These are phyloP conservation scores for Philantomba maxwellii DNA, from an alignment of 2,113 vertebrate species.

Conservation along the genomic window DNA sequence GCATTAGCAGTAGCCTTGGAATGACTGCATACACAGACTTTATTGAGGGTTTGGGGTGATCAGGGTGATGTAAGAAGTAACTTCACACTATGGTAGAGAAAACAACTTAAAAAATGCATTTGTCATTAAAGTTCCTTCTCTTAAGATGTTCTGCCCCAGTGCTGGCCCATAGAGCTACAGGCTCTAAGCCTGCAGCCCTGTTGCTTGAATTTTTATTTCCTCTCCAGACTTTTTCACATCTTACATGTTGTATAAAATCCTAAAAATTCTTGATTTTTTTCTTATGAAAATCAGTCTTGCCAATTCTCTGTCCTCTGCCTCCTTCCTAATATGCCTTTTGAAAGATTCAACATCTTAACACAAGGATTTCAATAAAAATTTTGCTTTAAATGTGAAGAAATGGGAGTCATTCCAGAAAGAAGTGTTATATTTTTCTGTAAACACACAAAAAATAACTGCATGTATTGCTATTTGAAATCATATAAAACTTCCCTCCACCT, in stretches of 20 bases:
- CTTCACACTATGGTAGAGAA: not conserved
- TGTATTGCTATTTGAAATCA: not conserved
- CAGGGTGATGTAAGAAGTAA: not conserved
- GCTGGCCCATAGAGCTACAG: rapidly evolving
- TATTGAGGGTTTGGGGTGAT: not conserved
- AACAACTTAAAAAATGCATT: not conserved
- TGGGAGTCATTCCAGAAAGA: not conserved
- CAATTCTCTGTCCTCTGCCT: not conserved
- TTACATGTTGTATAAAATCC: not conserved
- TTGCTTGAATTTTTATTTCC: no score
- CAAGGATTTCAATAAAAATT: not conserved
- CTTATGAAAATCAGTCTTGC: not conserved
- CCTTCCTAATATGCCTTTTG: not conserved
- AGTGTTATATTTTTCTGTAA: not conserved
- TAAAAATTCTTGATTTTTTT: not conserved
- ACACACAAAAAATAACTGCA: not conserved
- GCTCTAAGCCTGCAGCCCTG: rapidly evolving
- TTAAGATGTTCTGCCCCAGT: not conserved
- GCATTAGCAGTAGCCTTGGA: not conserved
- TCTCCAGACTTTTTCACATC: not conserved
- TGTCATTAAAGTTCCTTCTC: not conserved
- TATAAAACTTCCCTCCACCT: not conserved
- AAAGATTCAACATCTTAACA: not conserved
- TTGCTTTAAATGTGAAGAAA: not conserved
- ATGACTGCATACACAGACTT: not conserved